These are phyloP conservation scores for Lemur catta DNA, from an alignment of 2,797 vertebrate genomes.

Conservation along the genomic window DNA sequence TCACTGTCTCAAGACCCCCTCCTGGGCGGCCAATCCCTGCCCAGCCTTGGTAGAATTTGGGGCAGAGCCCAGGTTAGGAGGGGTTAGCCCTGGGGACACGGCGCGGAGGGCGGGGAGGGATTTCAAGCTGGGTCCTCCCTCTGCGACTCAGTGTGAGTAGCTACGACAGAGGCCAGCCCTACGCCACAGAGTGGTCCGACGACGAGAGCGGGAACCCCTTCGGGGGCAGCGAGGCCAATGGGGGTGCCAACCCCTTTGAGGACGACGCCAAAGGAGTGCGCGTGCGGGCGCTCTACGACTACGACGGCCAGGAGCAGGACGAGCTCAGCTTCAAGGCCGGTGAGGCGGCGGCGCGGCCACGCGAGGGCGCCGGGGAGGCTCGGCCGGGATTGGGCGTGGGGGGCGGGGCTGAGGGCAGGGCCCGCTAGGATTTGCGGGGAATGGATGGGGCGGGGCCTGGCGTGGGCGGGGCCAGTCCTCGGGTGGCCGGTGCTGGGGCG, in stretches of 20 bases:
- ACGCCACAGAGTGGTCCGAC: conserved; percentile 95
- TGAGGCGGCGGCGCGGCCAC: conserved; percentile 61
- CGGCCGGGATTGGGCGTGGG: not conserved
- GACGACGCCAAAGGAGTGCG: conserved; percentile 91
- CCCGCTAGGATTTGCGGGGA: not conserved
- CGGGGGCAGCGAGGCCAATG: conserved; percentile 93
- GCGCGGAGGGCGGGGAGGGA: not conserved
- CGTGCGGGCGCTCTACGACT: conserved; percentile 96
- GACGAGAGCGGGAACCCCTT: conserved; percentile 92
- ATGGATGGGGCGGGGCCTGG: not conserved
- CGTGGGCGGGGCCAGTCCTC: not conserved
- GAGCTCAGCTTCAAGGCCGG: conserved; percentile 98
- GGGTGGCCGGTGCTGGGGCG: no score
- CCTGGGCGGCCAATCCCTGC: not conserved
- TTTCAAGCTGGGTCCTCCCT: not conserved
- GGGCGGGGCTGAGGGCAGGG: not conserved
- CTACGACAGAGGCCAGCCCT: conserved; percentile 95
- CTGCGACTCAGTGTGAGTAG: conserved; percentile 91
- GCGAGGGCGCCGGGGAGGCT: not conserved
- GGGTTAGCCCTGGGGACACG: not conserved
- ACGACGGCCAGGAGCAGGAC: conserved; percentile 97
- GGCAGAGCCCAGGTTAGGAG: not conserved
- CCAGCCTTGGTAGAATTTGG: not conserved
- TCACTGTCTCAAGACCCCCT: not conserved
- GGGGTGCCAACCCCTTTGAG: conserved; percentile 93